Evolutionary conservation across 2,888 invertebrate species (phyloP), one percentile per base, ranked within the genome.

Genomic region (Autographa pulchrina): DNA sequence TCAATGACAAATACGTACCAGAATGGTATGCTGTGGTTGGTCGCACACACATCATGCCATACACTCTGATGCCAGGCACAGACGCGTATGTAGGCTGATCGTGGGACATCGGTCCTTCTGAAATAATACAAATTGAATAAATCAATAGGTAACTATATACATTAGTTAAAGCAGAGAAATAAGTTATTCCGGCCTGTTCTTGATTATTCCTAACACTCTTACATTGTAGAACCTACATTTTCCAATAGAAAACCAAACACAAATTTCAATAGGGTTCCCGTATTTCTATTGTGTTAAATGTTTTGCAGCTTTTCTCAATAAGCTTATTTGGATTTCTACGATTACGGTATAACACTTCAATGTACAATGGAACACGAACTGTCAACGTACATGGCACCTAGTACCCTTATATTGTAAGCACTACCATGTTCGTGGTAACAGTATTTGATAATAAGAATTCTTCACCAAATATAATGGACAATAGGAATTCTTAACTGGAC

Each of bases 81-180:
- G 98, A 98, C 3, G 99, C 99, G 89, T 99, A 99, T 0, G 98
- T 98, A 16, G 99, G 99, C 90, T 98, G 98, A 90, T 98, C 98
- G 91, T 99, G 99, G 13, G 98, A 98, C 97, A 99, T 98, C 66
- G 99, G 99, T 16, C 99, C 99, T 95, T 99, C 99, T 98, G 96
- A 62, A 88, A 91, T 25, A 8, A 18, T 60, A 65, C 11, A 65
- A 3, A n/a, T 20, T 61, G 7, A 20, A 13, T 52, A 18, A 58
- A 59, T 38, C 48, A 65, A 52, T n/a, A 31, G 54, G 8, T 8
- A 54, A 20, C 20, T 35, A 38, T 38, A 38, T 9, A 38, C 11
- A 38, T 11, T 9, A 38, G 35, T 35, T 35, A 35, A 38, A 38
- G 11, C 11, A 11, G 38, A 11, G 8, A 25, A 25, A 25, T n/a